phyloP scores from a whole-genome alignment of 2,888 invertebrate species.

The Itoplectis maculator region DNA sequence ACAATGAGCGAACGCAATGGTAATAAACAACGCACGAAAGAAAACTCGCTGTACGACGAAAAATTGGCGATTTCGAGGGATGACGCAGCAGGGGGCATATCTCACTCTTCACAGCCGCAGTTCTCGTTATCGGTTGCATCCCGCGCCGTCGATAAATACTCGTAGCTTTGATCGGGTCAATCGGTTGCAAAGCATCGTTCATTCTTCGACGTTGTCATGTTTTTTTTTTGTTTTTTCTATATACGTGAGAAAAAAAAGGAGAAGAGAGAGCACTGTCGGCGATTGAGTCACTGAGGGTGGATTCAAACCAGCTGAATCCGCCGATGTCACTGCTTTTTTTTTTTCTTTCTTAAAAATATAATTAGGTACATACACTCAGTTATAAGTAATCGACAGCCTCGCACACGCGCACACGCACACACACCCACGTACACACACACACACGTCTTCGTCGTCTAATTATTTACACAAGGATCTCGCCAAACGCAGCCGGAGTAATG shows the following conservation, averaged over 20 bases:
- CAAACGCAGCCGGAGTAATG: slow-evolving; percentile 83
- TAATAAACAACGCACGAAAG: background rate
- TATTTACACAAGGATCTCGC: slow-evolving; percentile 80
- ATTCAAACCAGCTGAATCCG: slow-evolving; percentile 19
- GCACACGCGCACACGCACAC: too few relatives aligned
- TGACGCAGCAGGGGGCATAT: slow-evolving; percentile 42
- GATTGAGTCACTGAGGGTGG: background rate
- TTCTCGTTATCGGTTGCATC: slow-evolving; percentile 51
- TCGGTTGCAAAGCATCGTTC: background rate
- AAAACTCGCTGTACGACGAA: background rate
- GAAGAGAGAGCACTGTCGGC: slow-evolving; percentile 8
- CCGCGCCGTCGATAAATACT: slow-evolving; percentile 25
- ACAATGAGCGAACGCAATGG: slow-evolving; percentile 19
- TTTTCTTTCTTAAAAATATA: slow-evolving; percentile 68
- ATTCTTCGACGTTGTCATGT: too few relatives aligned
- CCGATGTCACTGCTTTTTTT: background rate
- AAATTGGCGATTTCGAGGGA: slow-evolving; percentile 21
- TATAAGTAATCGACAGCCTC: slow-evolving; percentile 54
- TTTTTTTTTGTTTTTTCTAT: background rate
- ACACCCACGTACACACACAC: too few relatives aligned
- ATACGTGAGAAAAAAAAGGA: slow-evolving; percentile 12
- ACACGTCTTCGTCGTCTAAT: slow-evolving; percentile 57
- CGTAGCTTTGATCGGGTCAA: background rate
- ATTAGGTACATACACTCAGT: slow-evolving; percentile 76
- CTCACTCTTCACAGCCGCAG: slow-evolving; percentile 61